Conservation (phyloP, 1,140 invertebrate genomes). For the Harlomillsia oculata region DNA sequence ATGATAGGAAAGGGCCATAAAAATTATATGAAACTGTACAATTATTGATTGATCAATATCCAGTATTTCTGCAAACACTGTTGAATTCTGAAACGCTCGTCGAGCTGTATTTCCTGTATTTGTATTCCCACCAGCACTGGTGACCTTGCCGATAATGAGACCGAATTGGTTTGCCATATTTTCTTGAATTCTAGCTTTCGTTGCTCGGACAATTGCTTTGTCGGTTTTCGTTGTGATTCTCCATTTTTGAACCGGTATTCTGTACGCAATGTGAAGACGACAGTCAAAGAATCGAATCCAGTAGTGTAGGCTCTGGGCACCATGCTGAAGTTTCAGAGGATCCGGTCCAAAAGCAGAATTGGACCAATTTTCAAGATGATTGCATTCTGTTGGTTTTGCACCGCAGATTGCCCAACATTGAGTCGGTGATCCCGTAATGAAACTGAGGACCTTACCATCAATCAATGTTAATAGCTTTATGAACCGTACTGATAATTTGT, state of each 20-base stretch:
- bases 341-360: not conserved
- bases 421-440: not conserved
- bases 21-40: constrained; percentile 5
- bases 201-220: not conserved
- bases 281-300: constrained; percentile 22
- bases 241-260: constrained; percentile 10
- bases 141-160: constrained; percentile 16
- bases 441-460: constrained; percentile 27
- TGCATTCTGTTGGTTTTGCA: constrained; percentile 10
- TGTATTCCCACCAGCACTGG: constrained; percentile 13
- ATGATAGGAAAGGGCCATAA: constrained; percentile 6
- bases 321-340: constrained; percentile 2
- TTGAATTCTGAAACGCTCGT: constrained; percentile 10
- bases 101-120: constrained; percentile 28
- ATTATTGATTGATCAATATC: constrained; percentile 15
- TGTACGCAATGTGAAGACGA: constrained; percentile 17
- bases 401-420: constrained; percentile 15
- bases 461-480: constrained; percentile 24
- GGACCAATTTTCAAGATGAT: not conserved
- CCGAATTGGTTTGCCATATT: constrained; percentile 9
- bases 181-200: constrained; percentile 6
- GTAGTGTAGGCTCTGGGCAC: constrained; percentile 10
- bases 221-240: not conserved
- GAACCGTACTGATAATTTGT: constrained; percentile 10
- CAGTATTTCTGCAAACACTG: constrained; percentile 5